Base-by-base conservation (phyloP, 92 coral and sea anemone genomes). In the Bergia sp. region DNA sequence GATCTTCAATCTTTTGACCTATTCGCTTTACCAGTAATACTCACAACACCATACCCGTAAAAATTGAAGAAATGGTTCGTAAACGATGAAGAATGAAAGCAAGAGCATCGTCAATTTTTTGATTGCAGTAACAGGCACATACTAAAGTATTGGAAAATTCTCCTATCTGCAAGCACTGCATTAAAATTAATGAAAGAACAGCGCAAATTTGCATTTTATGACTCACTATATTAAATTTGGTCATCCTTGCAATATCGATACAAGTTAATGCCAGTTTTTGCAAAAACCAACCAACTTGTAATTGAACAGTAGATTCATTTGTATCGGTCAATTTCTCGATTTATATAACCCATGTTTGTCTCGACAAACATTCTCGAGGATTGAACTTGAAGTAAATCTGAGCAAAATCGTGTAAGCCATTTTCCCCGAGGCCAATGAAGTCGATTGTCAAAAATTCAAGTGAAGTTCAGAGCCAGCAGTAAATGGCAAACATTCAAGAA, bases 1-100 rank as follows among this genome's bases (percentile, higher is more conserved):
- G 65, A 47, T n/a, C 82, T 45, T 79, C 65, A 79, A 79, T 79
- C 82, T 79, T 79, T 79, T 79, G 82, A 79, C 82, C 82, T 79
- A 38, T 76, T 75, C 47, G 45, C 50, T 75, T n/a, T 79, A 29
- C 42, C 42, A 36, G 43, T 37, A 65, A 65, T 65, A 11, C 40
- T 29, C 6, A 73, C 12, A 8, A 36, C 42, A 73, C 37, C 77
- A 73, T 15, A 23, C 10, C 15, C 42, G 5, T 11, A 10, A 73
- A 73, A 73, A 8, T 3, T 21, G 43, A 43, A 44, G 53, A 77
- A 77, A 77, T 20, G 5, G 7, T 10, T 73, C 18, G 18, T 37
- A 73, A 36, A 29, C 77, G 23, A 5, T 39, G 43, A 13, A 13
- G 3, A 67, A 20, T 13, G 6, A 15, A 74, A 39, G 43, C 76